A percentile compares a stretch with the other conserved stretches of the same genome.
phyloP scores from a whole-genome alignment of 2,113 vertebrate species.

The Athene noctua region DNA sequence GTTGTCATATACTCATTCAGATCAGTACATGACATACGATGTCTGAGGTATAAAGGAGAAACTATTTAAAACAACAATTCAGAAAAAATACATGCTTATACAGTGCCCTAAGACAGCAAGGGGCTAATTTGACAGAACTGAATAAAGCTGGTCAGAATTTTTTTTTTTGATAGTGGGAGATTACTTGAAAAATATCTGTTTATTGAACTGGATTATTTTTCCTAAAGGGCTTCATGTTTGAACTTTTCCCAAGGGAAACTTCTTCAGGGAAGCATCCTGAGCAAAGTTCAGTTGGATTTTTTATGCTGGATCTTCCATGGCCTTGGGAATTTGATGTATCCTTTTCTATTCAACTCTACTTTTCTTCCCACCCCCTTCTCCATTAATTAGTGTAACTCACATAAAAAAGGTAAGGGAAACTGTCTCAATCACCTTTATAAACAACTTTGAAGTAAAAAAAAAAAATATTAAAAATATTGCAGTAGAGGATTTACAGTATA shows the following conservation, averaged over 20 bases:
- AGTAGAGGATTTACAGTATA: neutral
- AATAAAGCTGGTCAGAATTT: neutral
- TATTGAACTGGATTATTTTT: neutral
- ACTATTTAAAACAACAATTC: neutral
- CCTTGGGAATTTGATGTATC: neutral
- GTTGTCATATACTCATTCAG: neutral
- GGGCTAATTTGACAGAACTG: neutral
- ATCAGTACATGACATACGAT: neutral
- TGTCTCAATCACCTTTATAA: neutral
- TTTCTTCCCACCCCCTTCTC: neutral
- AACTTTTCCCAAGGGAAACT: neutral
- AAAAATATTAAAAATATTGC: neutral
- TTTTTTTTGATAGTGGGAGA: accelerated
- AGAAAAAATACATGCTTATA: neutral
- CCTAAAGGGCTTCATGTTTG: neutral
- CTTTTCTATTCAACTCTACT: neutral
- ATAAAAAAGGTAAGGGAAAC: neutral
- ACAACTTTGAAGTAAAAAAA: neutral
- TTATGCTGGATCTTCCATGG: neutral
- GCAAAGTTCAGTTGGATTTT: neutral
- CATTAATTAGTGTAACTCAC: neutral
- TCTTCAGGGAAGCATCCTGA: neutral
- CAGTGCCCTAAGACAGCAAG: neutral
- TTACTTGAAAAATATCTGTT: neutral
- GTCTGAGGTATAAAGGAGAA: neutral